Base-by-base conservation (phyloP, 2,113 vertebrate species). In the Spermophilus dauricus region DNA sequence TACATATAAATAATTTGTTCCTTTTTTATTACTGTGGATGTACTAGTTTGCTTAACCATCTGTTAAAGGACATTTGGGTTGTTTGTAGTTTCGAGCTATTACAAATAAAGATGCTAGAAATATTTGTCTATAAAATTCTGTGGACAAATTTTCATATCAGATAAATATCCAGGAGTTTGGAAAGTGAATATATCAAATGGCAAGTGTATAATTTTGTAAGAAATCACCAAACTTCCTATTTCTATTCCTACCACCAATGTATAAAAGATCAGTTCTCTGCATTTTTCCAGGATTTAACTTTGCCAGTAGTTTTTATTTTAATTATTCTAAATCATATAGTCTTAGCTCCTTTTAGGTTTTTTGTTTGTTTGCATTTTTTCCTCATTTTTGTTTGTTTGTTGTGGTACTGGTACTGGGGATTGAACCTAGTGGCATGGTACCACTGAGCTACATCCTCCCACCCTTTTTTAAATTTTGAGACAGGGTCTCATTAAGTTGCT, bases 41-140 rank as follows among this genome's bases (percentile, higher is more conserved):
- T 28, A 10, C 24, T 28, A 26, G 24, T 63, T 63, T 63, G 61
- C 9, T 63, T 61, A 24, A 61, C 20, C 22, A 28, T 63, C 58
- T 26, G 22, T 61, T 61, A 9, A 61, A 61, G 58, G 58, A 61
- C 22, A 61, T 24, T 61, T 61, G 58, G 20, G 58, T 26, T 63
- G 61, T 63, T 63, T 63, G 61, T 9, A 61, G 61, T 63, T 63
- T 63, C 2, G 9, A 26, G 8, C 61, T 28, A 63, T 63, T 28
- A 63, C 22, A 63, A 63, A 63, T 63, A 63, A 63, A 63, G 61
- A 24, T 63, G 61, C 61, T 28, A 63, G 92, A 63, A 91, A 72
- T 89, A 94, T 42, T 91, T 81, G 17, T 69, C 17, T 86, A 75
- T 89, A 37, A 76, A 70, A 77, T 90, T 95, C 91, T 91, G 37